A percentile compares a stretch with the other conserved stretches of the same genome.
phyloP scores from a whole-genome alignment of 2,113 vertebrate species.

The Oxyura jamaicensis region DNA sequence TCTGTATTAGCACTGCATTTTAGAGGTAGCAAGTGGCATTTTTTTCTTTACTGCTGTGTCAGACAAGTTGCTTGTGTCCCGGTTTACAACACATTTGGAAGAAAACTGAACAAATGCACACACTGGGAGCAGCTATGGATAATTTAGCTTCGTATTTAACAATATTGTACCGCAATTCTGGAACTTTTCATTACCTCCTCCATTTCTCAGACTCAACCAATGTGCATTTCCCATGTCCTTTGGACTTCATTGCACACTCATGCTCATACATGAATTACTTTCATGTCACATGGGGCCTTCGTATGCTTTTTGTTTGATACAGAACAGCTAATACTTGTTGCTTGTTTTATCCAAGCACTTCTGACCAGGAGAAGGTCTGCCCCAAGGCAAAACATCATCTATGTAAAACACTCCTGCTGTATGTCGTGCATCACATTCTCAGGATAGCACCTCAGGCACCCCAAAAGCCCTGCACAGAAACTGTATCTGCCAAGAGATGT shows the following conservation, averaged over 20 bases:
- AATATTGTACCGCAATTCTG: background rate
- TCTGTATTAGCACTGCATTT: background rate
- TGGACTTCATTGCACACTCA: background rate
- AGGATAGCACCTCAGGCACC: background rate
- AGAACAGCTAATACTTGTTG: background rate
- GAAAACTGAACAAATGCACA: background rate
- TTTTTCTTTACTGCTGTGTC: background rate
- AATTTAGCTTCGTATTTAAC: background rate
- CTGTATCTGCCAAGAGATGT: background rate
- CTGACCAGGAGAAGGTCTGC: background rate
- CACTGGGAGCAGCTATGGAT: background rate
- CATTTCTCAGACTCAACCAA: background rate
- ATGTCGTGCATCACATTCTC: background rate
- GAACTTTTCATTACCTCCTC: background rate
- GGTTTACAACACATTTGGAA: background rate
- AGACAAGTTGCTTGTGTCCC: background rate
- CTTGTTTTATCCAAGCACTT: background rate
- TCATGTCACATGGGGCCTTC: background rate
- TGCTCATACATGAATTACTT: background rate
- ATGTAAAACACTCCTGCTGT: background rate
- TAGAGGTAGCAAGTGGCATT: background rate
- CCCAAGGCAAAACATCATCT: background rate
- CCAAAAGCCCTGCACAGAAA: background rate
- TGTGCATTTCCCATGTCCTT: background rate
- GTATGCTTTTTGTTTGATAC: accelerated